Evolutionary conservation across 2,888 invertebrate genomes (phyloP), one percentile per base, ranked within the genome.

Genomic region (Selenia dentaria): DNA sequence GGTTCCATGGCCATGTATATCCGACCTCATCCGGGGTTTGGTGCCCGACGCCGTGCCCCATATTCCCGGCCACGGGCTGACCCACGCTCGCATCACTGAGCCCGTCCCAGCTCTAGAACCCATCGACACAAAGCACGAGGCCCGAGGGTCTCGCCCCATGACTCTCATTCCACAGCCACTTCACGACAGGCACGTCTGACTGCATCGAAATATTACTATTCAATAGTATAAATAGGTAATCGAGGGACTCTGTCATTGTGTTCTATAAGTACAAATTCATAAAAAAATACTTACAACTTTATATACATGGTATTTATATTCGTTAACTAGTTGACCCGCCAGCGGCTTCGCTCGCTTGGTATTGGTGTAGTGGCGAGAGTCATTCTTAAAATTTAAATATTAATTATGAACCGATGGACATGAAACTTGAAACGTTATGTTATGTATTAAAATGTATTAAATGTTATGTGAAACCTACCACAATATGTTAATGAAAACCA

Each of bases 1-100:
- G 36, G 92, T 96, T 52, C 96, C 96, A 9, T 95, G 95, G 95
- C 83, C 91, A 9, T 94, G 94, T 54, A 82, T 92, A 43, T 92
- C 93, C 1, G 93, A 94, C 67, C 82, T 95, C 56, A 83, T 96
- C 53, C 92, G 93, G 36, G 91, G 92, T 6, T 65, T 96, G 13
- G 93, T 96, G 9, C 93, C 92, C 0, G 95, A 95, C 67, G 94
- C 94, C 1, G 91, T 92, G 6, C 95, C 95, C 26, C 29, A 48
- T 45, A 27, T 44, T 41, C 33, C 51, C 35, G 0, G 11, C 34
- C 26, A 36, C 53, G 13, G 36, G 36, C 13, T 48, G 41, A 20
- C 36, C 40, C 37, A 36, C 52, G 32, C 20, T 35, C 14, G 25
- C 39, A 10, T 51, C 34, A 24, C 45, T 13, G 31, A 38, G 22